Evolutionary conservation across 2,888 invertebrate genomes (phyloP).

Genomic region (Ennomos fuscantarius): DNA sequence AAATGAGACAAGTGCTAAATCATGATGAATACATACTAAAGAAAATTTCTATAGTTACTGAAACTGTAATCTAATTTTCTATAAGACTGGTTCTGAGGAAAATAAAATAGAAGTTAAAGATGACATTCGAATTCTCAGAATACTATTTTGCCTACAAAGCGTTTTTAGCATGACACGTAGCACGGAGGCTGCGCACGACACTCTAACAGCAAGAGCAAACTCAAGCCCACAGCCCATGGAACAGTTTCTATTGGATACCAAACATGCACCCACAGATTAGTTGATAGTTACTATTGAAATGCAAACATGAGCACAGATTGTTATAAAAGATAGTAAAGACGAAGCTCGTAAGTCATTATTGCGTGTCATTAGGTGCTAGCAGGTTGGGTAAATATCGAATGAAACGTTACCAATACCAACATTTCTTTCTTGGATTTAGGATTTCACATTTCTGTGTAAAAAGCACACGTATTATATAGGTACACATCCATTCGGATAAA

Average conservation of each 20-base stretch:
- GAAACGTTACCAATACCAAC: slow-evolving; percentile 35
- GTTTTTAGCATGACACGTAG: slow-evolving; percentile 44
- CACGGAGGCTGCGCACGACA: slow-evolving; percentile 34
- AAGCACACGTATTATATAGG: no score
- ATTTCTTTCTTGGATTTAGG: slow-evolving; percentile 16
- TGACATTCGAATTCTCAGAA: slow-evolving; percentile 31
- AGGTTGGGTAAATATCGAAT: slow-evolving; percentile 54
- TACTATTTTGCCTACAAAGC: slow-evolving; percentile 30
- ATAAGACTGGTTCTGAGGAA: neutral
- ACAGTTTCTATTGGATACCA: slow-evolving; percentile 21
- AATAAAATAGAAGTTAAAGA: neutral
- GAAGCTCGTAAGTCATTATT: slow-evolving; percentile 68
- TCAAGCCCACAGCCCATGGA: slow-evolving; percentile 37
- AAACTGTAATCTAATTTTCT: no score
- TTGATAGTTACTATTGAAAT: slow-evolving; percentile 16
- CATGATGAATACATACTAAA: no score
- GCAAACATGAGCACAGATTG: slow-evolving; percentile 40
- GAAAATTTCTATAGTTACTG: no score
- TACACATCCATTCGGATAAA: no score
- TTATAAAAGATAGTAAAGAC: slow-evolving; percentile 8
- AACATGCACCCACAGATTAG: slow-evolving; percentile 13
- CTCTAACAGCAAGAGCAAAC: slow-evolving; percentile 68
- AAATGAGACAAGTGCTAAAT: no score
- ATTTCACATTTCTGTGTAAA: slow-evolving; percentile 18
- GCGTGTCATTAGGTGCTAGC: slow-evolving; percentile 79